These are phyloP conservation scores for Drosophila nr. perissopoda DNA, from an alignment of 2,888 invertebrate species.

Conservation along the genomic window DNA sequence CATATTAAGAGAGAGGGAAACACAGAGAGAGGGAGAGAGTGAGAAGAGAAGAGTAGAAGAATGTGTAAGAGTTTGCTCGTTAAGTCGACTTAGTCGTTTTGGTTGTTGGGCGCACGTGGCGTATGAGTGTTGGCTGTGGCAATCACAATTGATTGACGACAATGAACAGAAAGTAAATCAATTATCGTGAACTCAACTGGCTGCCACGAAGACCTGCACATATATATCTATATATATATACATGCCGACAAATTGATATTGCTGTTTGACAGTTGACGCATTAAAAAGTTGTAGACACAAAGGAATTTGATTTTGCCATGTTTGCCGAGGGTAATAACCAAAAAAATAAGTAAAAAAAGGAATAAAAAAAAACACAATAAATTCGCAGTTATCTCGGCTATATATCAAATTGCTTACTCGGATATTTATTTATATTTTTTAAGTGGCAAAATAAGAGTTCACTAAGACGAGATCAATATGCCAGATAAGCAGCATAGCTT, in stretches of 20 bases:
- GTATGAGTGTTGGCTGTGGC: slow-evolving; percentile 68
- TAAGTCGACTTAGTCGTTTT: slow-evolving; percentile 35
- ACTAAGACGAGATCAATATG: slow-evolving; percentile 65
- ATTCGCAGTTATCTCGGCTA: slow-evolving; percentile 47
- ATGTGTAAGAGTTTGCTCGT: slow-evolving; percentile 38
- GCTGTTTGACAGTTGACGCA: slow-evolving; percentile 62
- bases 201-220: slow-evolving; percentile 26
- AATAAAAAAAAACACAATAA: slow-evolving; percentile 45
- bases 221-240: neutral
- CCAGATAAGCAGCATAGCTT: slow-evolving; percentile 55
- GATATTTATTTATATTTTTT: slow-evolving; percentile 42
- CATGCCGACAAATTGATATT: slow-evolving; percentile 69
- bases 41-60: neutral
- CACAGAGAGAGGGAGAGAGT: too few species aligned
- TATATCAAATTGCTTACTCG: slow-evolving; percentile 69
- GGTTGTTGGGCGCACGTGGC: slow-evolving; percentile 61
- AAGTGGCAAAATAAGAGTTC: slow-evolving; percentile 2
- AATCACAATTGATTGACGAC: slow-evolving; percentile 79
- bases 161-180: slow-evolving; percentile 74
- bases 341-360: neutral
- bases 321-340: slow-evolving; percentile 26
- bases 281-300: slow-evolving; percentile 69
- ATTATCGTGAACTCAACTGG: slow-evolving; percentile 63
- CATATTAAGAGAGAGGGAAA: neutral
- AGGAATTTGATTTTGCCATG: slow-evolving; percentile 48